Conservation (phyloP, 2,113 vertebrate genomes). For the Solea senegalensis region DNA sequence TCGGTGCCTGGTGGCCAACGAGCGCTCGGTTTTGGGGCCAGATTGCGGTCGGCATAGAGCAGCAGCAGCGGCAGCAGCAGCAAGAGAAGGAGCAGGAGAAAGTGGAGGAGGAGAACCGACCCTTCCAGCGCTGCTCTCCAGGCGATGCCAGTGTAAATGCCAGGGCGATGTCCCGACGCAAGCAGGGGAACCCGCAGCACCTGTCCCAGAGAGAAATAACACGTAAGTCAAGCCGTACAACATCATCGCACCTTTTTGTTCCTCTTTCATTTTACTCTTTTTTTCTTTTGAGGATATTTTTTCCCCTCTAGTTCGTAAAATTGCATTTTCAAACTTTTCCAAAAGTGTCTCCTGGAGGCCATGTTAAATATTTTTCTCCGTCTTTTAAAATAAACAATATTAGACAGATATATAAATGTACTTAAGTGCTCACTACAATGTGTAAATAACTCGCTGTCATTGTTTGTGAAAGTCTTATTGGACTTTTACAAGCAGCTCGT, state of each 20-base stretch:
- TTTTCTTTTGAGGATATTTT: background rate
- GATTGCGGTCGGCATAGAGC: constrained; percentile 40
- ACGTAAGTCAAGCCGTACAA: constrained; percentile 83
- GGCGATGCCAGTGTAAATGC: constrained; percentile 98
- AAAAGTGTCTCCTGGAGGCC: too few relatives aligned
- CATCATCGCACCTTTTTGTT: background rate
- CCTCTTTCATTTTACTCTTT: background rate
- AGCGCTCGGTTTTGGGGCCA: constrained; percentile 35
- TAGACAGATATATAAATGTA: too few relatives aligned
- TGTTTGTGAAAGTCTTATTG: too few relatives aligned
- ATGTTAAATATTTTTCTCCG: too few relatives aligned
- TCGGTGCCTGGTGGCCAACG: constrained; percentile 43
- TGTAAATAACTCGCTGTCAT: too few relatives aligned
- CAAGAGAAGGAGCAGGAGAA: constrained; percentile 40
- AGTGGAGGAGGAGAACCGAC: constrained; percentile 76
- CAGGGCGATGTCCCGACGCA: constrained; percentile 99
- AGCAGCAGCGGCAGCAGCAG: constrained; percentile 36
- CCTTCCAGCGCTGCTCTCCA: constrained; percentile 90
- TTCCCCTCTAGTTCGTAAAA: too few relatives aligned
- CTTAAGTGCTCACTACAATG: too few relatives aligned
- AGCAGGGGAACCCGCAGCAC: constrained; percentile 99
- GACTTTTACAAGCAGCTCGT: too few relatives aligned
- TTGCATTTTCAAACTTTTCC: too few relatives aligned
- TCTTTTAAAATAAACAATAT: too few relatives aligned
- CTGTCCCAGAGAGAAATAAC: constrained; percentile 96